phyloP scores from a whole-genome alignment of 2,888 invertebrate genomes.

The Orthosia gothica region DNA sequence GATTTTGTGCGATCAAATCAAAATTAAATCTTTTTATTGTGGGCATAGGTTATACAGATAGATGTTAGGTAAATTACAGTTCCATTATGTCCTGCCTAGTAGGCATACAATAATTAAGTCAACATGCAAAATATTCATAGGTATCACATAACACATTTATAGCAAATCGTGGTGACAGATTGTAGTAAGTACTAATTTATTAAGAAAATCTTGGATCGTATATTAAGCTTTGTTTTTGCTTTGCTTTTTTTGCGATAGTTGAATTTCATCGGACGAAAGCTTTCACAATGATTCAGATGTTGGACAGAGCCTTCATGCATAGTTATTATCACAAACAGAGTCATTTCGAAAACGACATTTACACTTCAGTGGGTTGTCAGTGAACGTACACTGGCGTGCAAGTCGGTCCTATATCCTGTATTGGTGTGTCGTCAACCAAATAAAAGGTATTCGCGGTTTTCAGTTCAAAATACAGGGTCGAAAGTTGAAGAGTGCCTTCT shows the following conservation, averaged over 20 bases:
- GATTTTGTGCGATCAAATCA: background rate
- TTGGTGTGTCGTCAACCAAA: slow-evolving; percentile 6
- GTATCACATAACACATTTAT: too few relatives aligned
- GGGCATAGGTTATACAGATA: too few relatives aligned
- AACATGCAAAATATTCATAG: too few relatives aligned
- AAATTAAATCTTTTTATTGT: too few relatives aligned
- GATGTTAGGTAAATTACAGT: too few relatives aligned
- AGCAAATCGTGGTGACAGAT: too few relatives aligned
- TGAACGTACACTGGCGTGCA: background rate
- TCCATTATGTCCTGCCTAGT: too few relatives aligned
- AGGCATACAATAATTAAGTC: too few relatives aligned
- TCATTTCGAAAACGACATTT: slow-evolving; percentile 26
- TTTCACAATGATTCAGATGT: background rate
- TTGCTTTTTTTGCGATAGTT: background rate
- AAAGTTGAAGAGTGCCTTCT: too few relatives aligned
- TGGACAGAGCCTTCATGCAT: background rate
- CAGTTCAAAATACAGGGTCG: background rate
- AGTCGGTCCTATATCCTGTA: slow-evolving; percentile 3
- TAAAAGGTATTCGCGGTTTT: background rate
- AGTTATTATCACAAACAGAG: background rate
- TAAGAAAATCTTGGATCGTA: too few relatives aligned
- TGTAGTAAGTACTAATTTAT: too few relatives aligned
- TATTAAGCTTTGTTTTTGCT: too few relatives aligned
- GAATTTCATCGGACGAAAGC: background rate
- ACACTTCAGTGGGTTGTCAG: slow-evolving; percentile 28